Evolutionary conservation across 2,888 invertebrate species (phyloP).

Genomic region (Pollenia amentaria): DNA sequence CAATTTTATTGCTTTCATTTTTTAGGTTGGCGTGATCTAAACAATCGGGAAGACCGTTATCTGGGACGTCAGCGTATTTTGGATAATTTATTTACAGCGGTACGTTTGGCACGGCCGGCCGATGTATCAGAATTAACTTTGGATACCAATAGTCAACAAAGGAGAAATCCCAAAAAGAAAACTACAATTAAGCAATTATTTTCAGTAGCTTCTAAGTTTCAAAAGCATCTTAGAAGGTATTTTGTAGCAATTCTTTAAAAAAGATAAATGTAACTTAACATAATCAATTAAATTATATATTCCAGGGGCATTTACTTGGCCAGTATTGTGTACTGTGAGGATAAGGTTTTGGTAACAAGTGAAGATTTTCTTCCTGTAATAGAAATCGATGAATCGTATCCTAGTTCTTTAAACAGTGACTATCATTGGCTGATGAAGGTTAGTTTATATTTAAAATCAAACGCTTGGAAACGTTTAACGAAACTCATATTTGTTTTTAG

Average conservation of each 20-base stretch:
- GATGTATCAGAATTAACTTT: conserved; percentile 88
- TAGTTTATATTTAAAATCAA: not conserved
- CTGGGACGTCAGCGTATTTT: conserved; percentile 90
- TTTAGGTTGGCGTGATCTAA: conserved; percentile 94
- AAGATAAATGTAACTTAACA: not conserved
- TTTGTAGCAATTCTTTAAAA: not conserved
- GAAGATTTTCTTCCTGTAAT: conserved; percentile 98
- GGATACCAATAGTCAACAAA: conserved; percentile 88
- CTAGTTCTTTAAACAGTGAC: conserved; percentile 95
- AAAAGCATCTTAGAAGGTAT: conserved; percentile 94
- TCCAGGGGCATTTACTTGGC: conserved; percentile 96
- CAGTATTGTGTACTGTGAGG: conserved; percentile 97
- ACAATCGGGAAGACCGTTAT: conserved; percentile 88
- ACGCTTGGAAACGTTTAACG: not conserved
- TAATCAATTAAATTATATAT: not conserved
- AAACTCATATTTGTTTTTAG: conserved; percentile 83
- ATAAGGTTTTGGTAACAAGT: conserved; percentile 97
- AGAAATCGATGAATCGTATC: conserved; percentile 98
- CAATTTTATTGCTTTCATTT: conserved; percentile 4
- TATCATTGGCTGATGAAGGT: conserved; percentile 99
- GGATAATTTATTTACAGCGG: conserved; percentile 90
- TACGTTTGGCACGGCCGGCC: conserved; percentile 86
- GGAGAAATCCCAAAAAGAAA: conserved; percentile 92
- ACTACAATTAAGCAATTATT: conserved; percentile 97
- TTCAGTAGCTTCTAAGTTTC: conserved; percentile 98